Evolutionary conservation across 2,113 vertebrate genomes (phyloP).

Genomic region (Pica pica): DNA sequence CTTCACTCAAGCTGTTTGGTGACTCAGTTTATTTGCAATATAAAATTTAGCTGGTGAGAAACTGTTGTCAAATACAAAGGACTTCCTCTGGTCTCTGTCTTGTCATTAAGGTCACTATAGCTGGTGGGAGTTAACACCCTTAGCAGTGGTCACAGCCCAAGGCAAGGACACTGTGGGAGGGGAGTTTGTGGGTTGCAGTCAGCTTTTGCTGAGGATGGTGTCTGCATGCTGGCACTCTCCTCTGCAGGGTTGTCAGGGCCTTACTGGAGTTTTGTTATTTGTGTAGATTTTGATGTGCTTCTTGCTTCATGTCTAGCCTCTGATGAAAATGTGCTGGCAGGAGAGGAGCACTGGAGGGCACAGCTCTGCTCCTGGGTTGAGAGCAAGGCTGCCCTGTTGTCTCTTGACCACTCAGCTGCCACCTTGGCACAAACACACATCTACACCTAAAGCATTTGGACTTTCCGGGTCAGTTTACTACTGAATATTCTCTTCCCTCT

Average conservation of each 20-base stretch:
- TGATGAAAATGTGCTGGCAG: not conserved
- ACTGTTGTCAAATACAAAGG: not conserved
- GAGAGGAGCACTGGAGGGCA: not conserved
- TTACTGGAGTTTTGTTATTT: not conserved
- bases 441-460: not conserved
- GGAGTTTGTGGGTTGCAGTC: not conserved
- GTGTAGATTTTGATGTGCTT: not conserved
- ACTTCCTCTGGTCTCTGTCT: not conserved
- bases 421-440: not conserved
- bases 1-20: not conserved
- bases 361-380: not conserved
- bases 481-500: not conserved
- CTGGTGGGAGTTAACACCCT: not conserved
- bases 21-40: not conserved
- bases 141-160: not conserved
- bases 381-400: not conserved
- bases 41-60: not conserved
- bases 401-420: accelerated
- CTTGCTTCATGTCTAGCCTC: not conserved
- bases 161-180: not conserved
- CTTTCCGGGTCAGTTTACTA: not conserved
- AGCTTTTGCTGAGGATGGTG: not conserved
- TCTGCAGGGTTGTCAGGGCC: accelerated
- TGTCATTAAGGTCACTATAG: not conserved
- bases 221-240: not conserved